Conservation (phyloP, 2,888 invertebrate genomes). For the Heliconius ismenius region DNA sequence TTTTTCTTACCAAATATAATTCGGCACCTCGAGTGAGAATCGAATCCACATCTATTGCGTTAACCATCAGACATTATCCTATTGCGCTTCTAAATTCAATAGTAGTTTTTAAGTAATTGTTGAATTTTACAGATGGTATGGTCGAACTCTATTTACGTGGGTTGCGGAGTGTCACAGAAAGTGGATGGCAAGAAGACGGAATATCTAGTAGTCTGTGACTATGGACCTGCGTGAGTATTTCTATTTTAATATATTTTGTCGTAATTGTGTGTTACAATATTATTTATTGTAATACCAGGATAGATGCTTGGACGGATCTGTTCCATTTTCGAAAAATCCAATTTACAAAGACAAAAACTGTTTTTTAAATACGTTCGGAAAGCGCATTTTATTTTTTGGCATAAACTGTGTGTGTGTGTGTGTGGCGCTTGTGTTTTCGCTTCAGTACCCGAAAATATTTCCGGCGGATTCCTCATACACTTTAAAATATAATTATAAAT, state of each 20-base stretch:
- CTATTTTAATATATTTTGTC: background rate
- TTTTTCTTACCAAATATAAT: background rate
- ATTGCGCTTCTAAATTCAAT: background rate
- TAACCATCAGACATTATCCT: background rate
- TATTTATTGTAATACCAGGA: too few relatives aligned
- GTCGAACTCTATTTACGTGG: conserved; percentile 61
- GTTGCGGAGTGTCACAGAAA: conserved; percentile 62
- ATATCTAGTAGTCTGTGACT: conserved; percentile 68
- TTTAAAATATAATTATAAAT: too few relatives aligned
- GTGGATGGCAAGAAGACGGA: conserved; percentile 50
- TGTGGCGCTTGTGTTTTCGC: too few relatives aligned
- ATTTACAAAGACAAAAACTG: too few relatives aligned
- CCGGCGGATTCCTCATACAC: too few relatives aligned
- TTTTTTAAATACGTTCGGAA: too few relatives aligned
- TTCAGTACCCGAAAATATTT: too few relatives aligned
- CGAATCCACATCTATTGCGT: background rate
- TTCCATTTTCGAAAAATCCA: too few relatives aligned
- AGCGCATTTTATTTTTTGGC: too few relatives aligned
- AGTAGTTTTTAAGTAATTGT: background rate
- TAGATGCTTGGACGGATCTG: too few relatives aligned
- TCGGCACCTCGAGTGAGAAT: background rate
- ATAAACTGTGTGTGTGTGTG: too few relatives aligned
- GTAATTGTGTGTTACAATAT: too few relatives aligned
- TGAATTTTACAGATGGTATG: conserved; percentile 65
- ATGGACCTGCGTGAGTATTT: conserved; percentile 66